phyloP scores from a whole-genome alignment of 1,140 invertebrate genomes.

The Listronotus bonariensis region DNA sequence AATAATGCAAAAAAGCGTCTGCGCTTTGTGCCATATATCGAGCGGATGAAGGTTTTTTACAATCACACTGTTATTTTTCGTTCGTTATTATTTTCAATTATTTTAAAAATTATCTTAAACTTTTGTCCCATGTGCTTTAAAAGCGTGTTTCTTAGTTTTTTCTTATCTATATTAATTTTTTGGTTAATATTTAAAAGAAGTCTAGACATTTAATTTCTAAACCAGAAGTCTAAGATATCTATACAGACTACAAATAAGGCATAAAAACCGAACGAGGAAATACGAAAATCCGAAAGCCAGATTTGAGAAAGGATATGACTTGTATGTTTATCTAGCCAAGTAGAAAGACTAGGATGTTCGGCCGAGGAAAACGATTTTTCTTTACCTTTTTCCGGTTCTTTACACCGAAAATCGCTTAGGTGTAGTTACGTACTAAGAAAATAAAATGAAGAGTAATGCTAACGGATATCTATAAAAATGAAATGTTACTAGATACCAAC shows the following conservation, averaged over 20 bases:
- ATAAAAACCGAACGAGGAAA: slow-evolving; percentile 1
- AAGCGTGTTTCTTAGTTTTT: too few relatives aligned
- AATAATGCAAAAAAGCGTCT: too few relatives aligned
- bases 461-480: background rate
- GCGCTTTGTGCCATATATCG: too few relatives aligned
- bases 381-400: slow-evolving; percentile 13
- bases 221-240: background rate
- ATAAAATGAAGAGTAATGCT: background rate
- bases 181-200: background rate
- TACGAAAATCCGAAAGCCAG: background rate
- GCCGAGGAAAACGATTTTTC: background rate
- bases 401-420: slow-evolving; percentile 13
- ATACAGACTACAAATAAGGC: background rate
- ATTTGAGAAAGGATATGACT: slow-evolving; percentile 12
- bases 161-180: too few relatives aligned
- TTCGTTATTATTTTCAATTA: too few relatives aligned
- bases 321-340: slow-evolving; percentile 25
- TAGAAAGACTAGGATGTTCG: slow-evolving; percentile 18
- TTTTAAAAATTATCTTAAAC: too few relatives aligned
- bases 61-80: too few relatives aligned
- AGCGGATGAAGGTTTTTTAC: too few relatives aligned
- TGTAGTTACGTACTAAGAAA: background rate
- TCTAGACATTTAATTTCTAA: background rate
- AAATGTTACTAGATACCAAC: too few relatives aligned
- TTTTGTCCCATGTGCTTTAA: too few relatives aligned